phyloP scores from a whole-genome alignment of 2,888 invertebrate species.

The Drosophila dives region DNA sequence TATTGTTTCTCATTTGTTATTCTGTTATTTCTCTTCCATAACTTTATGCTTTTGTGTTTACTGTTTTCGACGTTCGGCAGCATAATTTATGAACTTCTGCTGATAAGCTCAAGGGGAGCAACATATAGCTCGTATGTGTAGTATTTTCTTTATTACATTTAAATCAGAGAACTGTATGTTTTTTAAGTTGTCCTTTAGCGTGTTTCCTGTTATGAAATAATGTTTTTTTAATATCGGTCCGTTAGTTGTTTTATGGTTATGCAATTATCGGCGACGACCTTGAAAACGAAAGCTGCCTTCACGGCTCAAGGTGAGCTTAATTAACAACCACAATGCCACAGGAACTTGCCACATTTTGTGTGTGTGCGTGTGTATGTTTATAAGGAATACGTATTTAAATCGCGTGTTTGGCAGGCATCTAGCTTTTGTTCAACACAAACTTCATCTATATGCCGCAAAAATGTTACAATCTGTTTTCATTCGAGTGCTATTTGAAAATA shows the following conservation, averaged over 20 bases:
- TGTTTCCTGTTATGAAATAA: not conserved
- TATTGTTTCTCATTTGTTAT: slow-evolving; percentile 41
- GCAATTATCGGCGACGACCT: slow-evolving; percentile 74
- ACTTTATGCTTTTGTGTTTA: slow-evolving; percentile 10
- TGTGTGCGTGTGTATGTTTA: slow-evolving; percentile 12
- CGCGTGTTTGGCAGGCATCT: slow-evolving; percentile 62
- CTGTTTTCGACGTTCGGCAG: slow-evolving; percentile 10
- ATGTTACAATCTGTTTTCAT: slow-evolving; percentile 4
- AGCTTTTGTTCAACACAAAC: slow-evolving; percentile 18
- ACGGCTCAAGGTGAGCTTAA: slow-evolving; percentile 71
- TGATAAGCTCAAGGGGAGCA: not conserved
- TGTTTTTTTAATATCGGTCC: slow-evolving; percentile 2
- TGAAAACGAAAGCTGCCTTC: slow-evolving; percentile 52
- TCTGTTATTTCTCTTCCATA: slow-evolving; percentile 31
- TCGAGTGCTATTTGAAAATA: slow-evolving; percentile 2
- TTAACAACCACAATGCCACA: slow-evolving; percentile 63
- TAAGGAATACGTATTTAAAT: slow-evolving; percentile 44
- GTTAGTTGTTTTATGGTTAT: slow-evolving; percentile 28
- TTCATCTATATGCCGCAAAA: slow-evolving; percentile 23
- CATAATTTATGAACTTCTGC: slow-evolving; percentile 9
- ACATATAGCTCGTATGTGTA: slow-evolving; percentile 32
- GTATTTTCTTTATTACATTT: slow-evolving; percentile 11
- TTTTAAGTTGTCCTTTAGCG: not conserved
- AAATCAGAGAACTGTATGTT: not conserved
- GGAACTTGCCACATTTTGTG: slow-evolving; percentile 24